Conservation (phyloP, 2,113 vertebrate genomes). For the Rhodinocichla rosea region DNA sequence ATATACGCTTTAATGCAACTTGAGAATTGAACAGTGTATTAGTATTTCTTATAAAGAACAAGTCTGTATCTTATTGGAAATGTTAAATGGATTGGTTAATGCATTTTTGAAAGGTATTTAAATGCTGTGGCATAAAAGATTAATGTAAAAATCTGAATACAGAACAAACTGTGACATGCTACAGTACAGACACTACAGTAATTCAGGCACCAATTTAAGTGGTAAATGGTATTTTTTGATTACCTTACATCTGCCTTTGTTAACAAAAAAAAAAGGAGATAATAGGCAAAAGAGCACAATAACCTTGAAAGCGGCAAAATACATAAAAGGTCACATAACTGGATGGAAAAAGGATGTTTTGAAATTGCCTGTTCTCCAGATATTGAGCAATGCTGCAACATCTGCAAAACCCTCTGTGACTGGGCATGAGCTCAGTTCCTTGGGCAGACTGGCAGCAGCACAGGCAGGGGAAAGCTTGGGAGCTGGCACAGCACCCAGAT, state of each 20-base stretch:
- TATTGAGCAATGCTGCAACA: background rate
- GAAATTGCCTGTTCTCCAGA: background rate
- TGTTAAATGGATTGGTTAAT: background rate
- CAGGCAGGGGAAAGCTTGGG: background rate
- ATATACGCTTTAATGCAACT: background rate
- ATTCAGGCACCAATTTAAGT: background rate
- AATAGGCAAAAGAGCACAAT: background rate
- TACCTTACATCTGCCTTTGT: background rate
- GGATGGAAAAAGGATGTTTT: background rate
- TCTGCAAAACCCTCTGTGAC: background rate
- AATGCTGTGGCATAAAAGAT: background rate
- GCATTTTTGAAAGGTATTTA: slow-evolving; percentile 23
- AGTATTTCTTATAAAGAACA: background rate
- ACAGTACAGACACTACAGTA: background rate
- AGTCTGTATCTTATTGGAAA: background rate
- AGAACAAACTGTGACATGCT: background rate
- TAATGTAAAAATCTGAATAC: background rate
- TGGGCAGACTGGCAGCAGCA: background rate
- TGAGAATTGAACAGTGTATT: background rate
- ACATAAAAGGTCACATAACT: background rate
- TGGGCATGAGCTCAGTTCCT: fast-evolving
- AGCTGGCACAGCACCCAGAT: background rate
- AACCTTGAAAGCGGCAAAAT: background rate
- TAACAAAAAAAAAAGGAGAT: background rate
- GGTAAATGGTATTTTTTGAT: background rate